phyloP scores from a whole-genome alignment of 2,888 invertebrate genomes.

The Nephrotoma guestfalica region DNA sequence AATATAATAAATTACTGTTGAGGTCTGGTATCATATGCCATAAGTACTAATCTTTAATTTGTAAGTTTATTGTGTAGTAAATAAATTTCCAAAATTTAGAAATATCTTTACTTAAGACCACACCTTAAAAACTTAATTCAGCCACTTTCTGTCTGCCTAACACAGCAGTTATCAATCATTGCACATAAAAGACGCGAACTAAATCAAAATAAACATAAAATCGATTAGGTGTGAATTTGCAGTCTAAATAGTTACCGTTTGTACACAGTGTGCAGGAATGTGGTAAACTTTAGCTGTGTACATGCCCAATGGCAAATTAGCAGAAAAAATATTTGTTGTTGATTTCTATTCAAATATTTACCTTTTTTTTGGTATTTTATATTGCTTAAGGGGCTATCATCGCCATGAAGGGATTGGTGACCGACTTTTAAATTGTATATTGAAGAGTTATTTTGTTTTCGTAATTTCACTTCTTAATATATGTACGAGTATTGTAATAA shows the following conservation, averaged over 20 bases:
- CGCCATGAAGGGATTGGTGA: not conserved
- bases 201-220: not conserved
- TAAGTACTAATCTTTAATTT: not conserved
- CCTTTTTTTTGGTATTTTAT: not conserved
- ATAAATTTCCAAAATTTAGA: not conserved
- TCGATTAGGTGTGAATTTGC: not conserved
- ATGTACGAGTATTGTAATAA: no score
- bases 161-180: not conserved
- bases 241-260: not conserved
- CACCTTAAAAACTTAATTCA: not conserved
- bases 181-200: not conserved
- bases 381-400: not conserved
- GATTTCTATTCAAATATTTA: not conserved
- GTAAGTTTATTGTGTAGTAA: not conserved
- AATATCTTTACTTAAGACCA: not conserved
- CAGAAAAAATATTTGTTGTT: not conserved
- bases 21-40: not conserved
- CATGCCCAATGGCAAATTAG: not conserved
- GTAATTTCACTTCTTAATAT: not conserved
- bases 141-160: not conserved
- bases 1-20: not conserved
- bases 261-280: not conserved
- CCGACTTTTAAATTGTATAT: not conserved
- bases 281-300: not conserved
- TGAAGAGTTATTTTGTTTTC: not conserved